These are phyloP conservation scores for Tetrao urogallus DNA, from an alignment of 2,113 vertebrate species.

Conservation along the genomic window DNA sequence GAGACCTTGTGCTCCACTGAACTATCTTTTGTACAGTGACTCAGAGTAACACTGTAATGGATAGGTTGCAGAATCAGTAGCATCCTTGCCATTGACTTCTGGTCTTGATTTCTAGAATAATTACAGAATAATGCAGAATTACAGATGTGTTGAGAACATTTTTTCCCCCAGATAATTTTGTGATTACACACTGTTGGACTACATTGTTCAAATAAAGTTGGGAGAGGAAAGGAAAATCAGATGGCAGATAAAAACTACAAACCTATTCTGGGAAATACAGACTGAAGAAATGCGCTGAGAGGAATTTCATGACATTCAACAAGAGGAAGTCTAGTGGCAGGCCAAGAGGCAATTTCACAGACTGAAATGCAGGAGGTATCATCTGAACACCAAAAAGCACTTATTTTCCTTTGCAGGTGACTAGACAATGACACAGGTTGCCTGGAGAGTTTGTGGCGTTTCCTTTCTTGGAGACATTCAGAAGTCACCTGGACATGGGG, in stretches of 20 bases:
- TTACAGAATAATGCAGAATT: background rate
- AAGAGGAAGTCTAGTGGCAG: background rate
- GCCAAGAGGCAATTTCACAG: background rate
- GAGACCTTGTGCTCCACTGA: background rate
- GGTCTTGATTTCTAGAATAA: background rate
- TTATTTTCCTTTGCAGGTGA: background rate
- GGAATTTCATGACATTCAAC: background rate
- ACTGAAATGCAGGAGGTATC: background rate
- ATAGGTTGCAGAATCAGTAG: background rate
- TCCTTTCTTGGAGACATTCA: background rate
- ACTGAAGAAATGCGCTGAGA: background rate
- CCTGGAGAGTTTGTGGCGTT: background rate
- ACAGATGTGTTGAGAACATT: background rate
- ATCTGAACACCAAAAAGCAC: background rate
- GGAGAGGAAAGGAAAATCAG: background rate
- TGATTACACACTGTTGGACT: background rate
- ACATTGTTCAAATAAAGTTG: background rate
- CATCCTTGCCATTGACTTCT: background rate
- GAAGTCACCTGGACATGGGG: background rate
- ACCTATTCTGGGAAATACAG: background rate
- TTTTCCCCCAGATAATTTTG: background rate
- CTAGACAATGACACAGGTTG: background rate
- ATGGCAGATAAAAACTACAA: background rate
- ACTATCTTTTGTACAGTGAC: background rate
- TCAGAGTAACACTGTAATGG: background rate